Percentiles rank a stretch among this genome's conserved stretches.
phyloP scores from a whole-genome alignment of 2,797 vertebrate genomes.

The Enteromius paludinosus region DNA sequence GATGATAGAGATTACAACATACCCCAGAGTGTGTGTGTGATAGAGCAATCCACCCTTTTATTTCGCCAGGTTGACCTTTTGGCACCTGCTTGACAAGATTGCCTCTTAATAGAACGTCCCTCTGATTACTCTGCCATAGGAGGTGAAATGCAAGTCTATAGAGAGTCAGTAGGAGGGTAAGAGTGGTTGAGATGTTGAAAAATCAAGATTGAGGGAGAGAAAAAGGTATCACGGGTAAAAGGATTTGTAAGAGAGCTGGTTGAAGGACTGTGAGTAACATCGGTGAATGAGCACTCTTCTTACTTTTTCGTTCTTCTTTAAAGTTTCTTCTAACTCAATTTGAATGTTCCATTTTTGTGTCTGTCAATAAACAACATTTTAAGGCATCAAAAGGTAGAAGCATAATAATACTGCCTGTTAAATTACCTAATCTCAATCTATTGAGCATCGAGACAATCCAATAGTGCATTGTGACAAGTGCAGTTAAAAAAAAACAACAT shows the following conservation, averaged over 20 bases:
- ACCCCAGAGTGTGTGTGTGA: neutral
- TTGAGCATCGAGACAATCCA: neutral
- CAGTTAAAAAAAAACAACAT: neutral
- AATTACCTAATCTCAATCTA: neutral
- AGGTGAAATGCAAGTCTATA: conserved; percentile 64
- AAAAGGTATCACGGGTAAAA: conserved; percentile 9
- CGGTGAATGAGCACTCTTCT: neutral
- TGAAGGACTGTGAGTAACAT: neutral
- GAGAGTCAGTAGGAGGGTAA: conserved; percentile 9
- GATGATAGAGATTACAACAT: conserved; percentile 35
- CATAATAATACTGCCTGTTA: neutral
- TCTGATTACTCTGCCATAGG: conserved; percentile 78
- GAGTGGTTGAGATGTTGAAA: conserved; percentile 17
- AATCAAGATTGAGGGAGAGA: conserved; percentile 29
- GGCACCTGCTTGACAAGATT: conserved; percentile 80
- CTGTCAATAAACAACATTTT: neutral
- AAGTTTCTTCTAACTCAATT: neutral
- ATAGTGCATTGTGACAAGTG: neutral
- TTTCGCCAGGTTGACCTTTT: conserved; percentile 76
- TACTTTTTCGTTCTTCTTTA: neutral
- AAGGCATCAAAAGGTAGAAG: neutral
- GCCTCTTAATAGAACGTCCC: conserved; percentile 77
- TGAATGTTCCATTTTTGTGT: neutral
- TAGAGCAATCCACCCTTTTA: conserved; percentile 39
- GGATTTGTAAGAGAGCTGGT: neutral